Base-by-base conservation (phyloP, 1,140 invertebrate species). In the Elymnias hypermnestra region DNA sequence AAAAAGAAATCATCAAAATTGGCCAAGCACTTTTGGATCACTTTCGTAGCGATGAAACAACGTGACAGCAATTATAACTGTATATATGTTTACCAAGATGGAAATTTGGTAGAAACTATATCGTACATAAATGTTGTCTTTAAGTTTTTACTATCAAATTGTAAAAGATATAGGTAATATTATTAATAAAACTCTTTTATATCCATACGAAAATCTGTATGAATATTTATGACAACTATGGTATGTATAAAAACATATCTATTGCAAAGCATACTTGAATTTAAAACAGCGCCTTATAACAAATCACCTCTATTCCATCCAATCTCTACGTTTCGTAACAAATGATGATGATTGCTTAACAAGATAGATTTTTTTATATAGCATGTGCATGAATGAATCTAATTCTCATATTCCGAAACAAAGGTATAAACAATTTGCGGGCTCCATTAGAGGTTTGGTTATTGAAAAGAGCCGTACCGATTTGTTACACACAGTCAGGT, bases 371-470 rank as follows among this genome's bases (percentile, higher is more conserved):
- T 65, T 75, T 72, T 73, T 52, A 54, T 72, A 59, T 55, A 46
- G 37, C 57, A 52, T 61, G 52, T 56, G 60, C 59, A 62, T 72
- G 71, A 72, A 73, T 74, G 70, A 74, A 57, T 52, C 49, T 52
- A 45, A 53, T 53, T 68, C 48, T 55, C 46, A 53, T 39, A 49
- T 52, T 49, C 45, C 58, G 67, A 75, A 79, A 83, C 76, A 81
- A 79, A 78, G 62, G 62, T 40, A 71, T 53, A 66, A 70, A 74
- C 66, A 73, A 79, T 79, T 78, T 73, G 74, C 64, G 48, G 58
- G 53, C 28, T 48, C 62, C 58, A 78, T 76, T 75, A 73, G 56
- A 57, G 42, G 60, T 56, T 53, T 21, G 42, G 46, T 49, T 68
- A 63, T 63, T 70, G 54, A 67, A 74, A 68, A 72, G 67, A 44